A percentile compares a stretch with the other conserved stretches of the same genome.
Evolutionary conservation across 2,888 invertebrate species (phyloP).

Genomic region (Bellardia bayeri): DNA sequence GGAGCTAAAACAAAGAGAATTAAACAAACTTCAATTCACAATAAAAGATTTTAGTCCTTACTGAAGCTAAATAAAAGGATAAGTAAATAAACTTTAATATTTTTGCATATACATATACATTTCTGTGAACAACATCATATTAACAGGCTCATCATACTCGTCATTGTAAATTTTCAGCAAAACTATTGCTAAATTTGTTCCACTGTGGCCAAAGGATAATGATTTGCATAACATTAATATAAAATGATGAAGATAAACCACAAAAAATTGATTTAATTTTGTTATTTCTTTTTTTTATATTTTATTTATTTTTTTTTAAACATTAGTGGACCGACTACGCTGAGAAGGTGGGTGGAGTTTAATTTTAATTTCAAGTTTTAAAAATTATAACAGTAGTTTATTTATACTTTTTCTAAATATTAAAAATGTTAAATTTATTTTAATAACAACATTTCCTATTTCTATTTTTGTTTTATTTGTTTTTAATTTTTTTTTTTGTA

Average conservation of each 20-base stretch:
- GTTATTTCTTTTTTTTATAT: constrained; percentile 71
- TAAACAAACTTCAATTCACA: too few relatives aligned
- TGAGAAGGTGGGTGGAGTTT: constrained; percentile 64
- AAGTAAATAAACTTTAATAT: too few relatives aligned
- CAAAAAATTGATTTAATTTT: constrained; percentile 65
- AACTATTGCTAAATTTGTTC: constrained; percentile 35
- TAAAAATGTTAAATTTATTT: neutral
- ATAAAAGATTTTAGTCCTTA: too few relatives aligned
- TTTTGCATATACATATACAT: neutral
- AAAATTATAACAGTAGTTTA: neutral
- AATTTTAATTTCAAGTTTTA: constrained; percentile 1
- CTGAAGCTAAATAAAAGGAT: too few relatives aligned
- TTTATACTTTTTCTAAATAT: constrained; percentile 15
- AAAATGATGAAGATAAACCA: neutral
- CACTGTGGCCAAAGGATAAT: constrained; percentile 42
- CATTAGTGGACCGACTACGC: constrained; percentile 48
- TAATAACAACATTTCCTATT: constrained; percentile 32
- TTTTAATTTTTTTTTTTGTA: constrained; percentile 22
- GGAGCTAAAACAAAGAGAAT: too few relatives aligned
- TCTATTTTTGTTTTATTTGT: constrained; percentile 13
- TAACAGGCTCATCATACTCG: neutral
- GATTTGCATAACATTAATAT: neutral
- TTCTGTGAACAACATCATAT: neutral
- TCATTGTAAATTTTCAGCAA: constrained; percentile 22
- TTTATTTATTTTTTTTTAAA: constrained; percentile 57